These are phyloP conservation scores for Malurus cyaneus DNA, from an alignment of 2,113 vertebrate species.

Conservation along the genomic window DNA sequence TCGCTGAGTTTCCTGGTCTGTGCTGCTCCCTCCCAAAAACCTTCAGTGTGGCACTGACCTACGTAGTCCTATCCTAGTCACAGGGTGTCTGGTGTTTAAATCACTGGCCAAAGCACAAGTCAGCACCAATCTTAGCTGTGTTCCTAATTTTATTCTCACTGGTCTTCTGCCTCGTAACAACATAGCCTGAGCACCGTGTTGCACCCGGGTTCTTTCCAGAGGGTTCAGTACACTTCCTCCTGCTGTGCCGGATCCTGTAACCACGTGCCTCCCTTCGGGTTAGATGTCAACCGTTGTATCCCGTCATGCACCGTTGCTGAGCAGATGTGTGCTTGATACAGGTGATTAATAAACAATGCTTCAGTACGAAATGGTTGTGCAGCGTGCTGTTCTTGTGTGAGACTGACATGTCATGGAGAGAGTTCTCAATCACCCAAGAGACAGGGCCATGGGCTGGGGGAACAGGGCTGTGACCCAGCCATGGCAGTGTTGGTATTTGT, in stretches of 20 bases:
- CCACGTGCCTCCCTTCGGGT: not conserved
- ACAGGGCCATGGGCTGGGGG: rapidly evolving
- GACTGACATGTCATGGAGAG: rapidly evolving
- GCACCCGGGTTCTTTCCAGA: not conserved
- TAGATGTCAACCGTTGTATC: not conserved
- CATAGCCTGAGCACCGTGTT: not conserved
- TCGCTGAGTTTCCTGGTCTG: not conserved
- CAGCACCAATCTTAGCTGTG: not conserved
- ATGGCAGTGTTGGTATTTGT: rapidly evolving
- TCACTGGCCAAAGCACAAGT: not conserved
- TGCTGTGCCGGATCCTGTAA: not conserved
- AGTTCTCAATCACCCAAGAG: not conserved
- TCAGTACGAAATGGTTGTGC: not conserved
- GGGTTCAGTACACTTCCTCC: not conserved
- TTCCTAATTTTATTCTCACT: not conserved
- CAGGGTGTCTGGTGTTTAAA: not conserved
- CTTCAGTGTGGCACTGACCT: rapidly evolving
- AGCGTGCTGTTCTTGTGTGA: not conserved
- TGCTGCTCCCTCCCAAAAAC: not conserved
- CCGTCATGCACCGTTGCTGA: not conserved
- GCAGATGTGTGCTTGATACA: constrained; percentile 32
- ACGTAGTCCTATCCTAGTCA: rapidly evolving
- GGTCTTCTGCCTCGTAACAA: not conserved
- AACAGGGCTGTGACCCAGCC: not conserved
- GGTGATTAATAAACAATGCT: constrained; percentile 49